phyloP scores from a whole-genome alignment of 2,797 vertebrate species.

The Rhinichthys osculus region DNA sequence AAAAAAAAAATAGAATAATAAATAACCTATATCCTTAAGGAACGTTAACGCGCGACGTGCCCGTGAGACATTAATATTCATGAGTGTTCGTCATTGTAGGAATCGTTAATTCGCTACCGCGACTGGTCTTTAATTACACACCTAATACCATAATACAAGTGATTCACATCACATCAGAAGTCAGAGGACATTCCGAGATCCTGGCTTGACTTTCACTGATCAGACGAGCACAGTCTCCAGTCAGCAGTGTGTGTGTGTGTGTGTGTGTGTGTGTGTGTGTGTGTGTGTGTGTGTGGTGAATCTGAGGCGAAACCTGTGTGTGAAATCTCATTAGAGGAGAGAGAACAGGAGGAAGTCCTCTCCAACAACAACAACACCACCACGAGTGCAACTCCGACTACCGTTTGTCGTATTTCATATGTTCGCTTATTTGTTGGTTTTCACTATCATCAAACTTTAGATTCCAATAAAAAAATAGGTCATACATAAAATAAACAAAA shows the following conservation, averaged over 20 bases:
- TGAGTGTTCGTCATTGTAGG: too few relatives aligned
- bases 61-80: background rate
- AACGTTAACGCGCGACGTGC: background rate
- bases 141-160: background rate
- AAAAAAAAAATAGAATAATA: too few relatives aligned
- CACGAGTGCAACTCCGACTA: background rate
- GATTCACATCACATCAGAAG: background rate
- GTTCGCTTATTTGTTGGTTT: background rate
- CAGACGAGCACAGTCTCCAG: background rate
- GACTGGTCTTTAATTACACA: background rate
- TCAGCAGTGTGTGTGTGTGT: background rate
- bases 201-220: background rate
- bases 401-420: background rate
- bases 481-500: background rate
- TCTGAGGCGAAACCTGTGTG: conserved; percentile 3
- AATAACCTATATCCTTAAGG: too few relatives aligned
- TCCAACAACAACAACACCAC: conserved; percentile 3
- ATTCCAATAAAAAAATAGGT: background rate
- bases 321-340: conserved; percentile 34
- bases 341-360: conserved; percentile 1
- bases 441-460: background rate
- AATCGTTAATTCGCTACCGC: too few relatives aligned
- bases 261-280: too few relatives aligned
- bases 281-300: background rate
- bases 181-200: too few relatives aligned